Evolutionary conservation across 2,113 vertebrate species (phyloP).

Genomic region (Peromyscus leucopus): DNA sequence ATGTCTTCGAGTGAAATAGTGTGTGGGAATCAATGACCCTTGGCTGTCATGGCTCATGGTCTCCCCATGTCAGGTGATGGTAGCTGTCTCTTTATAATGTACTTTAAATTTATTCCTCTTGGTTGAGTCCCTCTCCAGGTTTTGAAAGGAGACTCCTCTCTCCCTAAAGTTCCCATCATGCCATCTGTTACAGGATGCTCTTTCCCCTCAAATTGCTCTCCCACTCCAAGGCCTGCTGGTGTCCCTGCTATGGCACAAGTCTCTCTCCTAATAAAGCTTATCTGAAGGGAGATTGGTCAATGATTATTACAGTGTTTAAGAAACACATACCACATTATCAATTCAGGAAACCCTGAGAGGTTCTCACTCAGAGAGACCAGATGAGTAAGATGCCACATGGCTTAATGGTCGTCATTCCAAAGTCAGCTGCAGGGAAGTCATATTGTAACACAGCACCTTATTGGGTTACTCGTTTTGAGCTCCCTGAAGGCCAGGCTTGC

Average conservation of each 20-base stretch:
- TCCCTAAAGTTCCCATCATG: not conserved
- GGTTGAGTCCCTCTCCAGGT: not conserved
- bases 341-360: not conserved
- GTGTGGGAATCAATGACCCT: not conserved
- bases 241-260: constrained; percentile 39
- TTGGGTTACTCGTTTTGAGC: constrained; percentile 62
- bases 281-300: not conserved
- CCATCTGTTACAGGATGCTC: not conserved
- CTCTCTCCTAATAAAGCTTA: not conserved
- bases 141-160: not conserved
- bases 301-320: constrained; percentile 33
- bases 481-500: constrained; percentile 40
- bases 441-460: constrained; percentile 62
- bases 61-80: fast-evolving
- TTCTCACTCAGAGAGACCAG: constrained; percentile 43
- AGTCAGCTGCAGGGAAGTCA: constrained; percentile 40
- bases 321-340: not conserved
- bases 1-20: not conserved
- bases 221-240: not conserved
- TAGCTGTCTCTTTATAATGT: not conserved
- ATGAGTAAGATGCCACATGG: constrained; percentile 49
- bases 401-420: constrained; percentile 40
- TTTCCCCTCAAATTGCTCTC: not conserved
- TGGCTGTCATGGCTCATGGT: no score
- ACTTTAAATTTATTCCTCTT: not conserved